Evolutionary conservation across 64 coral and sea anemone genomes (phyloP).

Genomic region (Montipora cactus): DNA sequence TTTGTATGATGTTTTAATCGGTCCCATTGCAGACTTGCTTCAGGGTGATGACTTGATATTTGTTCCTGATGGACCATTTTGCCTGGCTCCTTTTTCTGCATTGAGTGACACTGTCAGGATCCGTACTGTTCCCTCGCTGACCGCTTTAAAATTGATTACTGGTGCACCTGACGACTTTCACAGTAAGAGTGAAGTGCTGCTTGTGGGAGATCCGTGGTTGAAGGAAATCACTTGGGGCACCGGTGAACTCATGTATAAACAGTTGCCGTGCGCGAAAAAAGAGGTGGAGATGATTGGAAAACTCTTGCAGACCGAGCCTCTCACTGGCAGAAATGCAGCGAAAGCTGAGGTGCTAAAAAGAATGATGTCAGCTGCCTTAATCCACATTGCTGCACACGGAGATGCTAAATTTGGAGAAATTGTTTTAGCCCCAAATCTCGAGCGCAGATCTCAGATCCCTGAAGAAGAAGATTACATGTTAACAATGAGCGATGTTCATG

Average conservation of each 20-base stretch:
- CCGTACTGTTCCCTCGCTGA: no score
- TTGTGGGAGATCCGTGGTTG: background rate
- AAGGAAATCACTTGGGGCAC: background rate
- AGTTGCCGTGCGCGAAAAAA: background rate
- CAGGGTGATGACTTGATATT: no score
- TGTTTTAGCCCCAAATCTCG: background rate
- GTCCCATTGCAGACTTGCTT: no score
- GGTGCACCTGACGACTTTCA: no score
- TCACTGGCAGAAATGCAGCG: background rate
- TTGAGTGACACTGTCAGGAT: no score
- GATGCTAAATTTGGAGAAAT: background rate
- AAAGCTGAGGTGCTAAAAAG: background rate
- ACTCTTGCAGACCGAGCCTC: background rate
- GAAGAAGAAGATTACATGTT: background rate
- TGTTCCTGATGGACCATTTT: no score
- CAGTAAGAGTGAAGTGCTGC: no score
- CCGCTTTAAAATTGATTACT: no score
- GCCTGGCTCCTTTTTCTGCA: no score
- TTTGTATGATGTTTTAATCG: no score
- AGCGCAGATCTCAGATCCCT: background rate
- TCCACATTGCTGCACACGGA: background rate
- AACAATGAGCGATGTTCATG: background rate
- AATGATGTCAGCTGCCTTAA: background rate
- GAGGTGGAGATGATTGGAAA: background rate
- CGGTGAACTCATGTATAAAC: background rate